Percentiles rank a stretch among this genome's conserved stretches.
These are phyloP conservation scores for Deroplatys truncata DNA, from an alignment of 2,888 invertebrate genomes.

Conservation along the genomic window DNA sequence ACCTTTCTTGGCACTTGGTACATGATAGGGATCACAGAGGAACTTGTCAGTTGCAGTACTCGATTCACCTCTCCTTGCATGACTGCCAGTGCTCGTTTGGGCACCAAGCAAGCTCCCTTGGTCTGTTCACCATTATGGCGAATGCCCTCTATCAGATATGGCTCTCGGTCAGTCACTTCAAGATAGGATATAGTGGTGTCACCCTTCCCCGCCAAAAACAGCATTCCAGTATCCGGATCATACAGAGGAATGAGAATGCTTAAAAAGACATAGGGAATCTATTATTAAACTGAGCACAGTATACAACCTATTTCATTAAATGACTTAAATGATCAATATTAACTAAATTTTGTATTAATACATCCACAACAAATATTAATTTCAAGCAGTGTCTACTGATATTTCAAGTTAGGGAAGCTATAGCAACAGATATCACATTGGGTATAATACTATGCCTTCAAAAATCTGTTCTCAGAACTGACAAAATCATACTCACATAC, in stretches of 20 bases:
- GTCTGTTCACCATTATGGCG: conserved; percentile 91
- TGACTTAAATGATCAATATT: neutral
- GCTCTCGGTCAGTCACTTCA: conserved; percentile 86
- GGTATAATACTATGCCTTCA: too few species aligned
- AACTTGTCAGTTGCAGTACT: conserved; percentile 79
- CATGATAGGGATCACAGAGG: conserved; percentile 85
- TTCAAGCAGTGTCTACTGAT: too few species aligned
- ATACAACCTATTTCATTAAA: neutral
- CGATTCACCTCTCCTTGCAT: conserved; percentile 97
- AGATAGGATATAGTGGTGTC: conserved; percentile 87
- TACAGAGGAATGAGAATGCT: conserved; percentile 86
- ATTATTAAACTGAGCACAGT: neutral
- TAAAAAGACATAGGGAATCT: conserved; percentile 29
- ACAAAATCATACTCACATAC: too few species aligned
- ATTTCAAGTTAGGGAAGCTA: too few species aligned
- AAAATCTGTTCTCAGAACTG: too few species aligned
- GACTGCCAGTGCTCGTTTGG: conserved; percentile 88
- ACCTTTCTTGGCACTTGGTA: conserved; percentile 93
- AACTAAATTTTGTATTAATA: too few species aligned
- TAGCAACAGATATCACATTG: too few species aligned
- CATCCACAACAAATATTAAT: too few species aligned
- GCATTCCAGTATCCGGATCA: conserved; percentile 91
- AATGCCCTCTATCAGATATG: conserved; percentile 82
- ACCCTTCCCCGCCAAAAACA: conserved; percentile 92
- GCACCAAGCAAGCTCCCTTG: conserved; percentile 88